Conservation (phyloP, 2,797 vertebrate genomes). For the Siniperca obscura region DNA sequence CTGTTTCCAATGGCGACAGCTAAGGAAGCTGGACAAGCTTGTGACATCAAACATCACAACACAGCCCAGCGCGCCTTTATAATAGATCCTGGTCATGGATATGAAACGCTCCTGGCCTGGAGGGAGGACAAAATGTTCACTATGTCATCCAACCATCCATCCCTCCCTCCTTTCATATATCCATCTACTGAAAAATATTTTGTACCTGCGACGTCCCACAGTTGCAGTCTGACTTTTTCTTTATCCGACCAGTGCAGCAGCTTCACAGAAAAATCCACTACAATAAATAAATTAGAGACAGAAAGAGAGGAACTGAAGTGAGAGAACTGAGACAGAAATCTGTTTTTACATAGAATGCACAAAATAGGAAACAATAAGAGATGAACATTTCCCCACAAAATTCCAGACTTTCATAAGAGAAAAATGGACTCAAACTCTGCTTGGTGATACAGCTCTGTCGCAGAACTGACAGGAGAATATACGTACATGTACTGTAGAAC, state of each 20-base stretch:
- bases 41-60: constrained; percentile 90
- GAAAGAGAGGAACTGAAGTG: neutral
- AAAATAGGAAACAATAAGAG: neutral
- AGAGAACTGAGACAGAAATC: neutral
- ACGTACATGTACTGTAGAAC: neutral
- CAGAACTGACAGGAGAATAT: neutral
- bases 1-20: constrained; percentile 89
- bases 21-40: constrained; percentile 85
- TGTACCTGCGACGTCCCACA: constrained; percentile 75
- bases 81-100: constrained; percentile 92
- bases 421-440: neutral
- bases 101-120: constrained; percentile 91
- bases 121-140: constrained; percentile 7
- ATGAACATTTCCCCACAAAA: no score
- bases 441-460: neutral
- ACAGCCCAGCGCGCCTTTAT: constrained; percentile 88
- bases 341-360: neutral
- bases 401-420: neutral
- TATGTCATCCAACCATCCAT: neutral
- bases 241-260: constrained; percentile 65
- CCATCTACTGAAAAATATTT: neutral
- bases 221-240: constrained; percentile 64
- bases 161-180: neutral
- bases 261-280: constrained; percentile 71
- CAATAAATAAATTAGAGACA: neutral